phyloP scores from a whole-genome alignment of 92 coral and sea anemone genomes.

The Siderastrea radians region DNA sequence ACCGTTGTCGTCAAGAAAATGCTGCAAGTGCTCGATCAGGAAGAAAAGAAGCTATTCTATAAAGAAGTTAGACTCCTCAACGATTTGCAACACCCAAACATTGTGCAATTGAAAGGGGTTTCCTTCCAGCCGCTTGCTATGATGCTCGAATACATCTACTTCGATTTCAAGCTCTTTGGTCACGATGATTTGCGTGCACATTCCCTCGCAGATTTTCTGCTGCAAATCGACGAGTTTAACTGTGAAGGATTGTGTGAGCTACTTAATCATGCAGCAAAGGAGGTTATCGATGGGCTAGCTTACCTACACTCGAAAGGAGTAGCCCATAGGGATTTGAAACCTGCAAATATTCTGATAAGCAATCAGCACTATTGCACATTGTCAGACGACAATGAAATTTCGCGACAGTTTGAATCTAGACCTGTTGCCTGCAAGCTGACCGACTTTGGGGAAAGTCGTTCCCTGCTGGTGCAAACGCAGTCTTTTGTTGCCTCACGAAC shows the following conservation, averaged over 20 bases:
- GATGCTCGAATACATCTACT: slow-evolving; percentile 62
- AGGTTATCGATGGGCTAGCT: slow-evolving; percentile 3
- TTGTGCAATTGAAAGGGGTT: slow-evolving; percentile 48
- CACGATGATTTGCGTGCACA: slow-evolving; percentile 10
- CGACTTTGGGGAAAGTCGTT: slow-evolving; percentile 26
- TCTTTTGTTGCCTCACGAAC: slow-evolving; percentile 29
- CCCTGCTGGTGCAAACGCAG: slow-evolving; percentile 6
- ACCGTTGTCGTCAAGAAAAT: slow-evolving; percentile 55
- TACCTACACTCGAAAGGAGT: slow-evolving; percentile 4
- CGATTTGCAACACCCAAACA: slow-evolving; percentile 34
- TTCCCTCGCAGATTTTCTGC: slow-evolving; percentile 41
- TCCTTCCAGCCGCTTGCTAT: slow-evolving; percentile 52
- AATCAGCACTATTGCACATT: slow-evolving; percentile 8
- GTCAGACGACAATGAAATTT: not conserved
- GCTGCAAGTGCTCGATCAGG: slow-evolving; percentile 37
- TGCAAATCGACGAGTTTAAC: slow-evolving; percentile 19
- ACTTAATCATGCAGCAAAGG: slow-evolving; percentile 38
- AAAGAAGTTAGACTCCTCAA: slow-evolving; percentile 26
- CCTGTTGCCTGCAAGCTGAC: slow-evolving; percentile 1
- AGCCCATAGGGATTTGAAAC: slow-evolving; percentile 20
- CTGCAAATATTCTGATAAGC: slow-evolving; percentile 18
- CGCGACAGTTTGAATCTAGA: not conserved
- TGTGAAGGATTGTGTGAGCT: slow-evolving; percentile 45
- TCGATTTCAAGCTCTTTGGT: slow-evolving; percentile 50
- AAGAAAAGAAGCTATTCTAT: slow-evolving; percentile 34